These are phyloP conservation scores for Meteorus sp. DNA, from an alignment of 1,140 invertebrate genomes.

Conservation along the genomic window DNA sequence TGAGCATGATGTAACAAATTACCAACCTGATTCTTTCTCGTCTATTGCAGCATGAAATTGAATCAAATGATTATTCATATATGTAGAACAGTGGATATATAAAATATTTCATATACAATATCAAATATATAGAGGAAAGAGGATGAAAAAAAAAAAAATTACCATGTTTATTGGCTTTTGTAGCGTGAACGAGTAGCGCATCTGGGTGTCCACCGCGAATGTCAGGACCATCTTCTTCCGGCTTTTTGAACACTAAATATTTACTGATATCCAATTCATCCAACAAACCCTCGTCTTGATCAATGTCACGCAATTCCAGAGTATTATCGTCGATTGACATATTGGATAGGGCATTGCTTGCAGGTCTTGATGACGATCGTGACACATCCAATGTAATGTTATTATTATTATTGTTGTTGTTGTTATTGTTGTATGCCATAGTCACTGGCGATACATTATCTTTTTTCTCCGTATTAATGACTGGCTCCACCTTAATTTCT, in stretches of 20 bases:
- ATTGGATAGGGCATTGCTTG: constrained; percentile 50
- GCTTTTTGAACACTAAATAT: constrained; percentile 76
- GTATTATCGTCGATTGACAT: constrained; percentile 52
- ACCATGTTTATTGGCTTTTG: constrained; percentile 88
- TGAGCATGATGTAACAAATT: constrained; percentile 5
- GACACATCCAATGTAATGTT: constrained; percentile 43
- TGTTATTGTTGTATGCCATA: constrained; percentile 6
- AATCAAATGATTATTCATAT: constrained; percentile 21
- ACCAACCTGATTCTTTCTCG: constrained; percentile 62
- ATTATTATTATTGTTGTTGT: constrained; percentile 31
- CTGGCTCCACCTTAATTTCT: constrained; percentile 36
- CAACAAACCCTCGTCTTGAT: constrained; percentile 60
- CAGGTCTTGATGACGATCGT: constrained; percentile 43
- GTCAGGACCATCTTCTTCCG: constrained; percentile 82
- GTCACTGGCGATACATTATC: constrained; percentile 34
- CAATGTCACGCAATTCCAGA: constrained; percentile 51
- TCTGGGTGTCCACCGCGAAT: constrained; percentile 88
- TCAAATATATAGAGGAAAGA: not conserved
- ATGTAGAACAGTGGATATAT: not conserved
- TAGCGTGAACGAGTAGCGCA: constrained; percentile 90
- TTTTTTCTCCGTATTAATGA: constrained; percentile 39
- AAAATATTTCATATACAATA: not conserved
- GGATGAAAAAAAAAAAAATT: constrained; percentile 31
- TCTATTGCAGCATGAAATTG: constrained; percentile 49
- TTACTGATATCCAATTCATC: constrained; percentile 80